A percentile compares a stretch with the other conserved stretches of the same genome.
phyloP scores from a whole-genome alignment of 2,888 invertebrate species.

The Chrysina gloriosa region DNA sequence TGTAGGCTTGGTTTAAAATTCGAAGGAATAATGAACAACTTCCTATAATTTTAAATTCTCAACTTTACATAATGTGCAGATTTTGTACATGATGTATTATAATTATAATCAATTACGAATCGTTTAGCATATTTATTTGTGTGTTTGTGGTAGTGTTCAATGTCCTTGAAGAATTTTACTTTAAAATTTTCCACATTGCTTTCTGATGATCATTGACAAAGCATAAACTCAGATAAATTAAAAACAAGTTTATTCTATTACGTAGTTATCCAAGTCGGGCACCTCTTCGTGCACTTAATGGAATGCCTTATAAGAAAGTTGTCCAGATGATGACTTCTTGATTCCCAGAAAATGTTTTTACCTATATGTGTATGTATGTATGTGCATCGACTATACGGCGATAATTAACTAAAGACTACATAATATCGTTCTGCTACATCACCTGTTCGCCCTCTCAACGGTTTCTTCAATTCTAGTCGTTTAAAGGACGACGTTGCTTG shows the following conservation, averaged over 20 bases:
- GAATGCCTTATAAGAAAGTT: not conserved
- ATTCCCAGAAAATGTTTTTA: not conserved
- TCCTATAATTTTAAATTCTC: too few species aligned
- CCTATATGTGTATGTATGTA: not conserved
- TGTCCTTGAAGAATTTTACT: not conserved
- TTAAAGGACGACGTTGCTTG: not conserved
- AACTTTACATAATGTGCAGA: too few species aligned
- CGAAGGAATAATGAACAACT: not conserved
- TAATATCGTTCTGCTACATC: not conserved
- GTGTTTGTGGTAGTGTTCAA: not conserved
- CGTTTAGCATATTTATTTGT: too few species aligned
- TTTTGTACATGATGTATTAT: too few species aligned
- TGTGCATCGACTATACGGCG: not conserved
- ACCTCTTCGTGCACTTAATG: not conserved
- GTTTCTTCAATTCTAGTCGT: not conserved
- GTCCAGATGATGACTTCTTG: constrained; percentile 4
- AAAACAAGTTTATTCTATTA: constrained; percentile 8
- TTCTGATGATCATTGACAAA: not conserved
- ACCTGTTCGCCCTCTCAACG: not conserved
- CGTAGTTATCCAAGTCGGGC: not conserved
- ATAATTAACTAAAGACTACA: constrained; percentile 21
- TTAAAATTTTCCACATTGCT: not conserved
- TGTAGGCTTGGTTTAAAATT: too few species aligned
- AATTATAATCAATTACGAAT: too few species aligned
- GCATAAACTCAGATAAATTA: not conserved